Percentiles rank a stretch among this genome's conserved stretches.
These are phyloP conservation scores for Protobothrops mucrosquamatus DNA, from an alignment of 2,113 vertebrate species.

Conservation along the genomic window DNA sequence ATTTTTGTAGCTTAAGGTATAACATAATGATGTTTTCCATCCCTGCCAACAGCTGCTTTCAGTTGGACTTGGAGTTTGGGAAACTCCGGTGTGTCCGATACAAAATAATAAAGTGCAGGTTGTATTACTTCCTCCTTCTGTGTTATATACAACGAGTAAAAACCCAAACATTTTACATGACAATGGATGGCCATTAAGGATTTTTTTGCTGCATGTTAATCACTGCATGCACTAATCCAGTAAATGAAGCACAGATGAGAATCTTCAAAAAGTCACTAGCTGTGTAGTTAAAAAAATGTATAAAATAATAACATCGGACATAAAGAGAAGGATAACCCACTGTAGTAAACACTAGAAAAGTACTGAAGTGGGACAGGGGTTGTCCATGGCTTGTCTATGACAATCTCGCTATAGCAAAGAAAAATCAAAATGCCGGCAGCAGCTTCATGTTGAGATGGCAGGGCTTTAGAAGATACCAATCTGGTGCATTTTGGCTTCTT, in stretches of 20 bases:
- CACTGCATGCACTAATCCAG: conserved; percentile 45
- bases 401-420: neutral
- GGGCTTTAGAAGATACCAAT: neutral
- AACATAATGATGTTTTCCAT: conserved; percentile 72
- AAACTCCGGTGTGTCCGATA: conserved; percentile 68
- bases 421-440: neutral
- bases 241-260: conserved; percentile 30
- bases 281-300: neutral
- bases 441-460: neutral
- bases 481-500: neutral
- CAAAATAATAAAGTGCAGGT: conserved; percentile 74
- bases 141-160: conserved; percentile 64
- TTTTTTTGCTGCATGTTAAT: conserved; percentile 56
- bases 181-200: conserved; percentile 49
- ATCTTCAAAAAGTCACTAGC: neutral
- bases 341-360: neutral
- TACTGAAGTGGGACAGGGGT: neutral
- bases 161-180: conserved; percentile 43
- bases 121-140: conserved; percentile 71
- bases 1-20: conserved; percentile 74
- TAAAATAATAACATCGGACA: neutral
- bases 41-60: conserved; percentile 74
- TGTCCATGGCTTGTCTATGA: neutral
- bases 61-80: conserved; percentile 72
- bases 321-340: neutral